Percentiles rank a stretch among this genome's conserved stretches.
Evolutionary conservation across 2,113 vertebrate genomes (phyloP).

Genomic region (Labrus mixtus): DNA sequence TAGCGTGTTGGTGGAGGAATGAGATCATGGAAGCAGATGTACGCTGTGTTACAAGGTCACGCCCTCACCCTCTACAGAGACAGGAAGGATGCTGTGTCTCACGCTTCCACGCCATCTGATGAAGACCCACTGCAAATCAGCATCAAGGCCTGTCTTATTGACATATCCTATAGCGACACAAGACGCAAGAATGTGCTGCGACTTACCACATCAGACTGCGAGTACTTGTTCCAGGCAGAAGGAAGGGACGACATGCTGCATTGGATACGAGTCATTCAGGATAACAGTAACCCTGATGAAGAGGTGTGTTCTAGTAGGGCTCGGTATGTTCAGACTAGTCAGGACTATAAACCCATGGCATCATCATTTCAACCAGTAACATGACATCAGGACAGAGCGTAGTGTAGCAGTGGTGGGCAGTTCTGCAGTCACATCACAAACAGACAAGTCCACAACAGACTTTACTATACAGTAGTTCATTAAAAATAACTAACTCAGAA

Average conservation of each 20-base stretch:
- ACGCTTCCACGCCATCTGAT: constrained; percentile 78
- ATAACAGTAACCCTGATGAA: constrained; percentile 94
- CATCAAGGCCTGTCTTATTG: constrained; percentile 95
- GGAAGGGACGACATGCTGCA: constrained; percentile 95
- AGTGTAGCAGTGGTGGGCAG: background rate
- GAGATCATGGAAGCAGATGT: constrained; percentile 95
- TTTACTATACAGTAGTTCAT: too few species aligned
- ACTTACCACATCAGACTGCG: constrained; percentile 93
- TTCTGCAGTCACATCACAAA: background rate
- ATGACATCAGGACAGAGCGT: background rate
- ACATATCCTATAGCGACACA: constrained; percentile 99
- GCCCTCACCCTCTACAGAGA: constrained; percentile 94
- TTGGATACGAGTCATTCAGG: constrained; percentile 96
- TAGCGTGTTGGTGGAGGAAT: constrained; percentile 93
- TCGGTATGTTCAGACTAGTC: background rate
- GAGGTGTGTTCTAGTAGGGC: constrained; percentile 83
- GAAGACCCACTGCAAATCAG: constrained; percentile 94
- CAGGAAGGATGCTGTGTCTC: constrained; percentile 88
- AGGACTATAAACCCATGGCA: background rate
- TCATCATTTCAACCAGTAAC: background rate
- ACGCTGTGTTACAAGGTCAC: constrained; percentile 92
- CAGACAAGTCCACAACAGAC: too few species aligned
- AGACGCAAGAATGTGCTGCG: constrained; percentile 97
- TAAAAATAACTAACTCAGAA: too few species aligned
- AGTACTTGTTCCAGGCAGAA: constrained; percentile 97